phyloP scores from a whole-genome alignment of 2,113 vertebrate genomes.

The Aepyceros melampus region DNA sequence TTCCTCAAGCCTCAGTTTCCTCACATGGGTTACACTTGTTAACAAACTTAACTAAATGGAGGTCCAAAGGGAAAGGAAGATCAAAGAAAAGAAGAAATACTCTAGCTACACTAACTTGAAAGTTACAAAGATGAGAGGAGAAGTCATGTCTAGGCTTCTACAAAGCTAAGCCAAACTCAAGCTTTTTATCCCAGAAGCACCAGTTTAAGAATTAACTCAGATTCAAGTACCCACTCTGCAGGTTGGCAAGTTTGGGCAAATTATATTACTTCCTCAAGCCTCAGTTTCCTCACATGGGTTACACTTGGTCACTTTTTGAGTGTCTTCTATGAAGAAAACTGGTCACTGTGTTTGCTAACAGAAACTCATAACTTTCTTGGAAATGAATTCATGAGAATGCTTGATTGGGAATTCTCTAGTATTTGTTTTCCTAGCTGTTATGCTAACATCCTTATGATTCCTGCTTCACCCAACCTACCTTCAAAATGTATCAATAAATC shows the following conservation, averaged over 20 bases:
- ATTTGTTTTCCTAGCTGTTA: background rate
- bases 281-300: background rate
- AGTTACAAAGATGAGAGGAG: background rate
- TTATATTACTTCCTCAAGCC: background rate
- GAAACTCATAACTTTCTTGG: background rate
- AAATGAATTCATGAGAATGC: background rate
- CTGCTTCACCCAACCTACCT: background rate
- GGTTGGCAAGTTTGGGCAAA: background rate
- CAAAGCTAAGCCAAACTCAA: background rate
- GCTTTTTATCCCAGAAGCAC: background rate
- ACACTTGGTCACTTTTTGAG: background rate
- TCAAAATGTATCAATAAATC: background rate
- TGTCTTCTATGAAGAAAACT: background rate
- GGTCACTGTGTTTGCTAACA: background rate
- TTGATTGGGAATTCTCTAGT: background rate
- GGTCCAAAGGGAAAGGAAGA: background rate
- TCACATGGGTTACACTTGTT: background rate
- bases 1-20: background rate
- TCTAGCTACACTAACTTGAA: background rate
- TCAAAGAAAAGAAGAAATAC: background rate
- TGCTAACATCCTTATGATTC: background rate
- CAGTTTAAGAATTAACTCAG: background rate
- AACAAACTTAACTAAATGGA: background rate
- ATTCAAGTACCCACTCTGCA: background rate
- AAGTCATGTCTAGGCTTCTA: background rate